Evolutionary conservation across 2,797 vertebrate genomes (phyloP).

Genomic region (Phrynocephalus guinanensis): DNA sequence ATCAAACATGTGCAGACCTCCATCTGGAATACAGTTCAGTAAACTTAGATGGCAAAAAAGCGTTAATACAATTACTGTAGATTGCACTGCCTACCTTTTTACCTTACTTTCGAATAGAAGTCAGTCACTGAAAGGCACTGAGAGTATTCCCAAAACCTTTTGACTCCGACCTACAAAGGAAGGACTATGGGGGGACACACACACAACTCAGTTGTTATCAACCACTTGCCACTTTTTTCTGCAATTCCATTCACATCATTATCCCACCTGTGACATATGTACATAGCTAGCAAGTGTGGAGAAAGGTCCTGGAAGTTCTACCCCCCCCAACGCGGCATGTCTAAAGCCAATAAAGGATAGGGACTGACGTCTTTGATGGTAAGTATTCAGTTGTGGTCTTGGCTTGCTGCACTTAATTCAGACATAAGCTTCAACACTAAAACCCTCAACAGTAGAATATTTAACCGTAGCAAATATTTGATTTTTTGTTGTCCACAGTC

Average conservation of each 20-base stretch:
- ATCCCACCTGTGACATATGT: not conserved
- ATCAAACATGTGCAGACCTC: not conserved
- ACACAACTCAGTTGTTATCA: not conserved
- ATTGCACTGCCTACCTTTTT: not conserved
- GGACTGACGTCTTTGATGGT: not conserved
- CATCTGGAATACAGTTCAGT: not conserved
- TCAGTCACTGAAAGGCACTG: not conserved
- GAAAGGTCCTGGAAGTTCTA: not conserved
- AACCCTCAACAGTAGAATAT: not conserved
- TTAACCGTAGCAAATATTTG: not conserved
- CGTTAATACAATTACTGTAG: not conserved
- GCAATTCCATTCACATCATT: not conserved
- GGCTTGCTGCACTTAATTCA: not conserved
- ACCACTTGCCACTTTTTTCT: not conserved
- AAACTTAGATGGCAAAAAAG: not conserved
- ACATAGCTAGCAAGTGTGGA: not conserved
- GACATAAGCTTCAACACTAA: not conserved
- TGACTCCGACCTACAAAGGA: not conserved
- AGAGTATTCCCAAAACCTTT: not conserved
- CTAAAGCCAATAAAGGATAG: not conserved
- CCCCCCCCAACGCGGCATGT: too few relatives aligned
- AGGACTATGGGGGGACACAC: too few relatives aligned
- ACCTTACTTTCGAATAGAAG: not conserved
- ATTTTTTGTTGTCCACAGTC: not conserved
- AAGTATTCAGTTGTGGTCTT: not conserved